Conservation (phyloP, 1,140 invertebrate species). For the Orchestia grillus region DNA sequence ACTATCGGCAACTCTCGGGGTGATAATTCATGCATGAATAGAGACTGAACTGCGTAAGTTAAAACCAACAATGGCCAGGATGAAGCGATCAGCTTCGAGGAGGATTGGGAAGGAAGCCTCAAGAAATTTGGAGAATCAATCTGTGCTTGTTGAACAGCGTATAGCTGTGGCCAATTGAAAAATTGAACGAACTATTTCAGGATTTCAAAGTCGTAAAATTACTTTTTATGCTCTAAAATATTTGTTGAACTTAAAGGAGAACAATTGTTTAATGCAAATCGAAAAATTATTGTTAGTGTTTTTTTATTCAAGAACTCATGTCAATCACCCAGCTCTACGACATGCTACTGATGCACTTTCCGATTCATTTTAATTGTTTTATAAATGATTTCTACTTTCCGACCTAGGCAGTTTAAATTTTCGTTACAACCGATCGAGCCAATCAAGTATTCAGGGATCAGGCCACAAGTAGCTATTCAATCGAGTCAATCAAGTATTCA, state of each 20-base stretch:
- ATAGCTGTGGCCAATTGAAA: neutral
- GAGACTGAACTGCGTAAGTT: neutral
- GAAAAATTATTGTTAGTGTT: neutral
- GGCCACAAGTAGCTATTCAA: too few relatives aligned
- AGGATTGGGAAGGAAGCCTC: neutral
- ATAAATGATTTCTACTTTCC: too few relatives aligned
- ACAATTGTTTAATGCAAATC: neutral
- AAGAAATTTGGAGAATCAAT: neutral
- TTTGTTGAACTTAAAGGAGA: neutral
- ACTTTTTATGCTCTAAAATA: neutral
- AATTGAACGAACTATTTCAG: neutral
- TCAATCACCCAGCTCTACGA: neutral
- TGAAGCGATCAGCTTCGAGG: neutral
- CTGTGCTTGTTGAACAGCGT: neutral
- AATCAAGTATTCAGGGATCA: too few relatives aligned
- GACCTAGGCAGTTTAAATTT: too few relatives aligned
- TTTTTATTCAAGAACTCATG: neutral
- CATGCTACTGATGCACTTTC: neutral
- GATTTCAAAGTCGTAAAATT: neutral
- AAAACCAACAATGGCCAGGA: neutral
- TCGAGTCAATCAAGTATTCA: too few relatives aligned
- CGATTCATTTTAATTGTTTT: too few relatives aligned
- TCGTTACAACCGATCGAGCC: too few relatives aligned
- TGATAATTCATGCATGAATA: constrained; percentile 42
- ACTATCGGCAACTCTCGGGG: neutral